A percentile compares a stretch with the other conserved stretches of the same genome.
Conservation (phyloP, 2,888 invertebrate genomes). For the Tenthredo amoena region DNA sequence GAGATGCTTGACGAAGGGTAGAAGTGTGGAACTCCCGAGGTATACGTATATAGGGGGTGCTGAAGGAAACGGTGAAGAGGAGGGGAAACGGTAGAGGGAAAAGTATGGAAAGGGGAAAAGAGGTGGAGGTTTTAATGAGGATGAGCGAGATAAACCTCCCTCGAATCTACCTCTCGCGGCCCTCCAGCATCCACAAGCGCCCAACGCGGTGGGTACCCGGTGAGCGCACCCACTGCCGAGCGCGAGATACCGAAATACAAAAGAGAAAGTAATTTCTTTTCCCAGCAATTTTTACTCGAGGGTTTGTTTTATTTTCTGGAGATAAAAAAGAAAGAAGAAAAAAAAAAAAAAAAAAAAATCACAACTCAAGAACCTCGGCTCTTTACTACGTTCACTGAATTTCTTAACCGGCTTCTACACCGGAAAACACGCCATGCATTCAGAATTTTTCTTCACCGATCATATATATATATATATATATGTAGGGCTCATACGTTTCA, state of each 20-base stretch:
- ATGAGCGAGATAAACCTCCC: constrained; percentile 72
- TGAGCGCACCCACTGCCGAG: constrained; percentile 54
- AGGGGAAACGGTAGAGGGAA: constrained; percentile 51
- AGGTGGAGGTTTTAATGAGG: constrained; percentile 73
- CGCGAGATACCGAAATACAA: constrained; percentile 68
- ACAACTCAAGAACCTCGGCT: constrained; percentile 3
- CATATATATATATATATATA: neutral
- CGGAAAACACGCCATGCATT: neutral
- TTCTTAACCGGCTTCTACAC: neutral
- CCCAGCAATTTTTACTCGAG: constrained; percentile 64
- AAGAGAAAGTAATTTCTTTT: constrained; percentile 70
- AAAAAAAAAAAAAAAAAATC: neutral
- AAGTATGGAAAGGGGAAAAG: constrained; percentile 55
- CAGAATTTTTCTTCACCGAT: neutral
- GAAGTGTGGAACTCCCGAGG: constrained; percentile 29
- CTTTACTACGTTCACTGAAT: neutral
- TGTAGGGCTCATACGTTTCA: no score
- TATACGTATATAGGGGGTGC: constrained; percentile 54
- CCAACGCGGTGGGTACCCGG: constrained; percentile 29
- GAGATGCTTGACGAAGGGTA: constrained; percentile 62
- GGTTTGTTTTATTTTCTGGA: constrained; percentile 47
- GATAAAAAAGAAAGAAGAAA: constrained; percentile 19
- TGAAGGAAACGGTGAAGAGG: constrained; percentile 60
- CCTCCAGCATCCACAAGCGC: constrained; percentile 46
- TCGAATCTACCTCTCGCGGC: constrained; percentile 50